Evolutionary conservation across 2,888 invertebrate genomes (phyloP).

Genomic region (Hirtodrosophila confusa): DNA sequence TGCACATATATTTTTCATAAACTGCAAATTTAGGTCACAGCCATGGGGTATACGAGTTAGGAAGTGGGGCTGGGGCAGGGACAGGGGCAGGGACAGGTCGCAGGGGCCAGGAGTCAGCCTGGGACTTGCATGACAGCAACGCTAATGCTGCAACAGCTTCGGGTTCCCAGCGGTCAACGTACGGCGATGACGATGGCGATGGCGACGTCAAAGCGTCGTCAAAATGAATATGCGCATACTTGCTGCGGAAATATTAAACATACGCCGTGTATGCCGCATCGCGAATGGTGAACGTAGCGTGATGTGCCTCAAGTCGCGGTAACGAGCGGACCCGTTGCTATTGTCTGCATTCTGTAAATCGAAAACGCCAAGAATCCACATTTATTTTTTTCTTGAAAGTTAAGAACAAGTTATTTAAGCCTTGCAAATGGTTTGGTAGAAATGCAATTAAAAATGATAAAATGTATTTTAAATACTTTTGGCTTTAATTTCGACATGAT

Average conservation of each 20-base stretch:
- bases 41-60: constrained; percentile 61
- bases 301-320: constrained; percentile 27
- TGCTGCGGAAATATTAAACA: constrained; percentile 75
- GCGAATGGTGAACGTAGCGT: constrained; percentile 39
- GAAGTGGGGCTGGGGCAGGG: constrained; percentile 15
- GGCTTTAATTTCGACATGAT: no score
- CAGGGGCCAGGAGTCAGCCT: background rate
- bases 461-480: no score
- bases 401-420: no score
- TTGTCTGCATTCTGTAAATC: constrained; percentile 5
- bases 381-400: no score
- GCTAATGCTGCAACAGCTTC: constrained; percentile 63
- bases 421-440: no score
- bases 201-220: constrained; percentile 72
- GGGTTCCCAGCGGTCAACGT: constrained; percentile 71
- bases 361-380: background rate
- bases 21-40: constrained; percentile 73
- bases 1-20: constrained; percentile 76
- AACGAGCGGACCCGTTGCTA: constrained; percentile 33
- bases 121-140: constrained; percentile 49
- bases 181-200: constrained; percentile 50
- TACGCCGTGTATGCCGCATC: constrained; percentile 67
- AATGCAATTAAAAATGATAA: no score
- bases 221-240: constrained; percentile 76
- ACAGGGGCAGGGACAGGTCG: background rate